These are phyloP conservation scores for Drosophila hamatofila DNA, from an alignment of 2,888 invertebrate species.

Conservation along the genomic window DNA sequence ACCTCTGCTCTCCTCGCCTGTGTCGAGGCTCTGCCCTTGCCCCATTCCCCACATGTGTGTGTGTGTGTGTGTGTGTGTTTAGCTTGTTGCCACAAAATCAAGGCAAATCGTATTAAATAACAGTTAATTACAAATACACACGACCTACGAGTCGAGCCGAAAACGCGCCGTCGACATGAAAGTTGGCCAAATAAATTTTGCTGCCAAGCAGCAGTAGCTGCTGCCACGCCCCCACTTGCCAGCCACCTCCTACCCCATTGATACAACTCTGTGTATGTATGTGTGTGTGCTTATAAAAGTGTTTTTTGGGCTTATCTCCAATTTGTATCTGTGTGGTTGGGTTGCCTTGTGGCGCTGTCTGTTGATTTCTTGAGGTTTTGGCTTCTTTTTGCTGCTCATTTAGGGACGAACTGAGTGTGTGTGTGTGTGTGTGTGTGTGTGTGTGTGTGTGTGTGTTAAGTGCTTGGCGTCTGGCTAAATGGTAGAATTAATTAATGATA, in stretches of 20 bases:
- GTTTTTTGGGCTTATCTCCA: constrained; percentile 50
- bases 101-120: constrained; percentile 77
- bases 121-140: constrained; percentile 75
- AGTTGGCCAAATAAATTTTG: constrained; percentile 57
- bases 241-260: not conserved
- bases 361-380: constrained; percentile 15
- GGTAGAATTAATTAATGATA: constrained; percentile 75
- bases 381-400: not conserved
- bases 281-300: constrained; percentile 34
- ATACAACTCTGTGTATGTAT: not conserved
- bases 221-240: constrained; percentile 1
- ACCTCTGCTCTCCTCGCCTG: not conserved
- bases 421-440: constrained; percentile 17
- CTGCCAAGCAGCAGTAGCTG: constrained; percentile 16
- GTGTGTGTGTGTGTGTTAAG: constrained; percentile 47
- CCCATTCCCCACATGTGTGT: not conserved
- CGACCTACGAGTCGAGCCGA: constrained; percentile 24
- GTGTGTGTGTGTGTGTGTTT: constrained; percentile 22
- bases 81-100: constrained; percentile 61
- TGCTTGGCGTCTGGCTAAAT: constrained; percentile 67
- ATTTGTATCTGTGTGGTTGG: constrained; percentile 47
- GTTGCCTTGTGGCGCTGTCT: constrained; percentile 4
- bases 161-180: constrained; percentile 58
- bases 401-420: not conserved
- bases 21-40: not conserved